Evolutionary conservation across 2,113 vertebrate species (phyloP).

Genomic region (Pterocles orientalis): DNA sequence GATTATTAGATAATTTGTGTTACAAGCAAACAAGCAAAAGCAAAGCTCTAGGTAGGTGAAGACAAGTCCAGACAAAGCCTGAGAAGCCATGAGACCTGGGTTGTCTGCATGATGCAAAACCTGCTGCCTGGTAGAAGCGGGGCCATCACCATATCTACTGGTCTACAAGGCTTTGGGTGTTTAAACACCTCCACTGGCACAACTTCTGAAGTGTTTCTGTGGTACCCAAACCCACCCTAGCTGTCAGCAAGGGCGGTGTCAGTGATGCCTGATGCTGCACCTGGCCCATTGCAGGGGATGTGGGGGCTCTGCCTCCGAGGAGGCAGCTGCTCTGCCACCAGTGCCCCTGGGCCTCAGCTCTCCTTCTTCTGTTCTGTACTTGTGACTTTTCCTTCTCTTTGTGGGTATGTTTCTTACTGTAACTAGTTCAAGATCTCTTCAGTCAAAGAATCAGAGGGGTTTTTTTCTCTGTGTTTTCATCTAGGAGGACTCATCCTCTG

Average conservation of each 20-base stretch:
- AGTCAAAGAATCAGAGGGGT: not conserved
- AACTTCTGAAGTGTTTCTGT: not conserved
- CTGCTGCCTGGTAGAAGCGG: not conserved
- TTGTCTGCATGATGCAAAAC: not conserved
- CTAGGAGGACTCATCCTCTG: not conserved
- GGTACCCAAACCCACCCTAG: not conserved
- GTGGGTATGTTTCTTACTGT: not conserved
- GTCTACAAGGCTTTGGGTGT: not conserved
- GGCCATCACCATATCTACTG: not conserved
- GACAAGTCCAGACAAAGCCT: not conserved
- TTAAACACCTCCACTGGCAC: not conserved
- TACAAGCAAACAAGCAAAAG: not conserved
- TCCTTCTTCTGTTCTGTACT: fast-evolving
- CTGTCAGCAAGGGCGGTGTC: not conserved
- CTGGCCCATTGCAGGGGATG: fast-evolving
- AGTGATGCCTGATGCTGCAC: too few relatives aligned
- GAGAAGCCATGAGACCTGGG: not conserved
- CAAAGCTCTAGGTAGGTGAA: not conserved
- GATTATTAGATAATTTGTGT: not conserved
- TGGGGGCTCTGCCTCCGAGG: fast-evolving
- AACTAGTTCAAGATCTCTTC: not conserved
- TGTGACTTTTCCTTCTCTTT: fast-evolving
- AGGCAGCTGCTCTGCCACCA: not conserved
- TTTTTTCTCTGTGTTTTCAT: not conserved
- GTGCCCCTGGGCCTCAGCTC: too few relatives aligned